Evolutionary conservation across 2,113 vertebrate genomes (phyloP).

Genomic region (Channa argus): DNA sequence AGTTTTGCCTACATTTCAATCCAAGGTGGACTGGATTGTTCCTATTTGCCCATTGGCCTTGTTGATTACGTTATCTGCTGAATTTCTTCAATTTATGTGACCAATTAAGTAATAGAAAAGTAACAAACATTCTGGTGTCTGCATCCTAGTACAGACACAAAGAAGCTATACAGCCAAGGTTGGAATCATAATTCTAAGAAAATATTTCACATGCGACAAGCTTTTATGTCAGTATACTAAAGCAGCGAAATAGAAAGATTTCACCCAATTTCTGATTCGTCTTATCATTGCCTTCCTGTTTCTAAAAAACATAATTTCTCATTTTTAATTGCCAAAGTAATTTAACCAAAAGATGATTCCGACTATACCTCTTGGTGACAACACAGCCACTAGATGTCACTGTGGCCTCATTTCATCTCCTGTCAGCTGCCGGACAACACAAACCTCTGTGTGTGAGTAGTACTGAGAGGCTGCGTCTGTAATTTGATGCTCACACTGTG

Average conservation of each 20-base stretch:
- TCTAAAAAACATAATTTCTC: background rate
- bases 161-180: constrained; percentile 12
- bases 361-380: background rate
- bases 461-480: constrained; percentile 27
- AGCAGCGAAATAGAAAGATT: too few relatives aligned
- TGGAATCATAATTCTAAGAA: background rate
- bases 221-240: background rate
- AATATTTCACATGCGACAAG: background rate
- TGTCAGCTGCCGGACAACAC: background rate
- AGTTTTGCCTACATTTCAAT: constrained; percentile 19
- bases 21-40: background rate
- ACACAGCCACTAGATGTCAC: constrained; percentile 82
- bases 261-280: too few relatives aligned
- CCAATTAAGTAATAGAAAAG: constrained; percentile 2
- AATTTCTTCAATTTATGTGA: constrained; percentile 15
- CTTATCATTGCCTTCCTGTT: too few relatives aligned
- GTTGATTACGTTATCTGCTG: constrained; percentile 34
- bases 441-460: constrained; percentile 22
- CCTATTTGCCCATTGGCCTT: constrained; percentile 12
- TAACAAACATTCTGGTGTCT: constrained; percentile 6
- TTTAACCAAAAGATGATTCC: background rate
- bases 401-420: constrained; percentile 68
- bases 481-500: constrained; percentile 37
- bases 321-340: background rate
- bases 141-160: constrained; percentile 31